A percentile compares a stretch with the other conserved stretches of the same genome.
phyloP scores from a whole-genome alignment of 2,113 vertebrate species.

The Chiloscyllium plagiosum region DNA sequence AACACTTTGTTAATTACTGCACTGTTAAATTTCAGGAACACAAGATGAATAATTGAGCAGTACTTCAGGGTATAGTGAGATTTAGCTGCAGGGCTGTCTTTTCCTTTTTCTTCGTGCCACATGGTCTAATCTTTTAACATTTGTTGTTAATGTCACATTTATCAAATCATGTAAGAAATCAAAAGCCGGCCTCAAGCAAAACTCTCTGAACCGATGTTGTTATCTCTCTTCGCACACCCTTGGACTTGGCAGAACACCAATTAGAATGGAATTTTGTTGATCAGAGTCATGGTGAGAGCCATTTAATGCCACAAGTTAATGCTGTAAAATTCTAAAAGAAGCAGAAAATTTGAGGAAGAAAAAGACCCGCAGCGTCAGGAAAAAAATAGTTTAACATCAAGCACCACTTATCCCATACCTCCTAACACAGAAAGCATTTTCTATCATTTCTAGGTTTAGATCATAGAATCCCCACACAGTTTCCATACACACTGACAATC shows the following conservation, averaged over 20 bases:
- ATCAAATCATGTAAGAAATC: constrained; percentile 34
- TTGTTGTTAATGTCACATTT: not conserved
- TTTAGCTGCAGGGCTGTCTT: not conserved
- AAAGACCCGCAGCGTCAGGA: no score
- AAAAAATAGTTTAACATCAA: no score
- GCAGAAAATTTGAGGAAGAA: not conserved
- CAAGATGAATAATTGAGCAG: constrained; percentile 10
- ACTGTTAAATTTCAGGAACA: constrained; percentile 2
- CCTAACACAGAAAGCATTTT: no score
- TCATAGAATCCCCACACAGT: no score
- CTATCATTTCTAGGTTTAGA: no score
- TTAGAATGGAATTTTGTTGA: not conserved
- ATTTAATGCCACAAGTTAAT: not conserved
- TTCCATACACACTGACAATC: no score
- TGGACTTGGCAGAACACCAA: constrained; percentile 7
- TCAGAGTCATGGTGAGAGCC: not conserved
- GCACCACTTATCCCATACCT: no score
- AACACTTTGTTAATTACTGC: not conserved
- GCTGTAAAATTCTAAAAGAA: not conserved
- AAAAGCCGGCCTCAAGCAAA: constrained; percentile 20
- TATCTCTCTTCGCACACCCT: constrained; percentile 14
- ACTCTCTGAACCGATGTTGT: not conserved
- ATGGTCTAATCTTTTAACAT: constrained; percentile 6
- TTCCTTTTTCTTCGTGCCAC: not conserved
- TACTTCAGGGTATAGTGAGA: not conserved